Evolutionary conservation across 2,888 invertebrate species (phyloP).

Genomic region (Parnassius glacialis): DNA sequence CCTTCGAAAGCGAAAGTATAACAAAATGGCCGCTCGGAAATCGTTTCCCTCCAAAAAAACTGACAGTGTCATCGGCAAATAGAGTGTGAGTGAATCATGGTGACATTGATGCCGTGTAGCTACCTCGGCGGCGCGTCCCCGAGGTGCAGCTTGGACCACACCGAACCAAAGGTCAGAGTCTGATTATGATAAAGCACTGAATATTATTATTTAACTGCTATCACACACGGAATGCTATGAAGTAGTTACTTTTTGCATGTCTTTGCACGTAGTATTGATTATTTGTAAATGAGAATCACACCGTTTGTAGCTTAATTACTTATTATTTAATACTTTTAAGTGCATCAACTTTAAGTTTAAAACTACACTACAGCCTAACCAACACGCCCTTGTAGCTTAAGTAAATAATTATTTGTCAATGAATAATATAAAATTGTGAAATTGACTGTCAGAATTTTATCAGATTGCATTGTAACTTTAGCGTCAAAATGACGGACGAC

Average conservation of each 20-base stretch:
- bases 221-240: constrained; percentile 2
- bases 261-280: constrained; percentile 4
- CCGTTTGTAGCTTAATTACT: too few species aligned
- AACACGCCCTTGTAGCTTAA: too few species aligned
- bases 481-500: too few species aligned
- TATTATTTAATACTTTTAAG: too few species aligned
- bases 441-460: too few species aligned
- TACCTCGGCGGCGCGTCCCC: constrained; percentile 81
- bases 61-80: constrained; percentile 66
- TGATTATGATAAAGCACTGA: constrained; percentile 21
- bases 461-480: too few species aligned
- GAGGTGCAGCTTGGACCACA: constrained; percentile 75
- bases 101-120: constrained; percentile 85
- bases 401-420: too few species aligned
- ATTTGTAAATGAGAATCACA: neutral
- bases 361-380: too few species aligned
- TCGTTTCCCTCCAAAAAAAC: constrained; percentile 62
- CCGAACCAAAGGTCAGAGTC: constrained; percentile 74
- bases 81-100: constrained; percentile 72
- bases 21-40: constrained; percentile 43
- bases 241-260: constrained; percentile 6
- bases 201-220: constrained; percentile 1
- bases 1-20: constrained; percentile 48
- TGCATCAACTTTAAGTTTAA: too few species aligned
- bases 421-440: too few species aligned